Evolutionary conservation across 2,888 invertebrate genomes (phyloP), one percentile per base, ranked within the genome.

Genomic region (Patella depressa): DNA sequence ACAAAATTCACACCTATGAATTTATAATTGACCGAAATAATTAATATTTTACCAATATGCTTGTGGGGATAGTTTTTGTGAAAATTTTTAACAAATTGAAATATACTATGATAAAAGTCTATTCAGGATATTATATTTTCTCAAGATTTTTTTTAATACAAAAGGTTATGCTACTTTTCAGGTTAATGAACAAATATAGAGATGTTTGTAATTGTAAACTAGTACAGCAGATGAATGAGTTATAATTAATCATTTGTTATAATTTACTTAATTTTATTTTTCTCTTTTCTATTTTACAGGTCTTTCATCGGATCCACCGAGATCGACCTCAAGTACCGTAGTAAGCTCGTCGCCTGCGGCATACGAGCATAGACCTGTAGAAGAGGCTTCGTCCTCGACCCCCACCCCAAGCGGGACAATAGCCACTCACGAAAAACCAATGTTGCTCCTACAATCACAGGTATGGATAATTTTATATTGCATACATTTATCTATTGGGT

Each of bases 391-490:
- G 24, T 45, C 79, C 77, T 79, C 81, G 79, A 74, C 79, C 76
- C 34, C 78, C 75, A 72, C 55, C 72, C 65, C 65, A 54, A 17
- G 78, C 77, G 53, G 77, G 59, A 75, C 81, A 78, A 73, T 83
- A 79, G 71, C 83, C 53, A 76, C 82, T 78, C 81, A 82, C 75
- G 85, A 87, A 72, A 85, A 82, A 81, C 82, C 87, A 80, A 88
- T 88, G 88, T 82, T 88, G 82, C 86, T 88, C 53, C 80, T 88
- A 79, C 87, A 87, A 73, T 83, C 85, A 11, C 88, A 87, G 84
- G 88, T 88, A 81, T 73, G 81, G 71, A 5, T 5, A 0, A 19
- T 53, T 24, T 29, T 72, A 17, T 4, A 53, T 57, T n/a, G 17
- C 19, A 17, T 15, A 57, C 45, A 45, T 45, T 45, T 45, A 45